Base-by-base conservation (phyloP, 64 coral and sea anemone genomes). In the Pachyseris speciosa region DNA sequence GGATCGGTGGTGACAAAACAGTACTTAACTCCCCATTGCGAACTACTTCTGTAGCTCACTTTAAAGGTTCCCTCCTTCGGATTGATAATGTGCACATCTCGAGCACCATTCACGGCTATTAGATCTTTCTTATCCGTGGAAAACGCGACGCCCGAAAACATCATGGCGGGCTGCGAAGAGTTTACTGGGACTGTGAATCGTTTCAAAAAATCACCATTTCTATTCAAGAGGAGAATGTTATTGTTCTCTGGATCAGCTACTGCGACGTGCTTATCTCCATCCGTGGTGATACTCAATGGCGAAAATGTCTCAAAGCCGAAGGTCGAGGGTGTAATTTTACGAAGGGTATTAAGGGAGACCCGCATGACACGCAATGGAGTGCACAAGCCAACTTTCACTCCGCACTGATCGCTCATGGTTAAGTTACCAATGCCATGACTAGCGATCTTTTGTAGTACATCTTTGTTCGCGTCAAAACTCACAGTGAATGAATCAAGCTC, bases 191-290 rank as follows among this genome's bases (percentile, higher is more conserved):
- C 51, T 43, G 90, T 93, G 53, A 96, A 96, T 71, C 80, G 68
- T 2, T 84, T 96, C 22, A 78, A 31, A 31, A 96, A 49, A 24
- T 93, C 72, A 3, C 95, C 95, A 53, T 88, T 89, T 84, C 34
- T 78, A 16, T 96, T 74, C 4, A 96, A 52, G 17, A 96, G 69
- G 20, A 90, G 69, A 9, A 96, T 91, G 37, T 55, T 90, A 17
- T 91, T 84, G 38, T 96, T 96, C 65, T 91, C 91, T 16, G 95
- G 95, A 39, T 96, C 95, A 29, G 95, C 95, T 5, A 96, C 64
- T 19, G 95, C 95, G 60, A 96, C 61, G 40, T 68, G 55, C 31
- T 64, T 89, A 7, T 79, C 44, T 4, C 86, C 91, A 52, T 96
- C 91, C 16, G 95, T 93, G 4, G 95, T 86, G 10, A 96, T 66